phyloP scores from a whole-genome alignment of 2,113 vertebrate genomes.

The Dendrocopos noguchii region DNA sequence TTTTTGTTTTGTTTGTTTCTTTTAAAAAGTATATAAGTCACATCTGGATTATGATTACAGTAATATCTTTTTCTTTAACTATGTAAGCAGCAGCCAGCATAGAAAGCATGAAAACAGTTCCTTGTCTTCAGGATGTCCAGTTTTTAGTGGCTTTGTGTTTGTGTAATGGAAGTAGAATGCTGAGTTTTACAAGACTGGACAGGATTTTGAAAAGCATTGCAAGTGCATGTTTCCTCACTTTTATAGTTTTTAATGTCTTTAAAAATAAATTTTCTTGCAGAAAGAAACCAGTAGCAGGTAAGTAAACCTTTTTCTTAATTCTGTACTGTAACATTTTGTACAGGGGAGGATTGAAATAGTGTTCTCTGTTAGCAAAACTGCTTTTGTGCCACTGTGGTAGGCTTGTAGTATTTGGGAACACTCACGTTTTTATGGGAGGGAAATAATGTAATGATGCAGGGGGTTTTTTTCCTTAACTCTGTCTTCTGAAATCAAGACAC shows the following conservation, averaged over 20 bases:
- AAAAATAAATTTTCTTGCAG: conserved; percentile 38
- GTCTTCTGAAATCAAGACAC: conserved; percentile 62
- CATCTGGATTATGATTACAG: not conserved
- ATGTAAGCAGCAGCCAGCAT: not conserved
- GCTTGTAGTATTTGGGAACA: not conserved
- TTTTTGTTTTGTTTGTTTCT: no score
- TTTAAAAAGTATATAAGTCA: not conserved
- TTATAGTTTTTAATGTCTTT: not conserved
- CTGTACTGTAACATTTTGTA: not conserved
- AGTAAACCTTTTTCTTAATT: conserved; percentile 34
- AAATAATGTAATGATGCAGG: not conserved
- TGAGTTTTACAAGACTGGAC: not conserved
- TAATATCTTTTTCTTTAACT: not conserved
- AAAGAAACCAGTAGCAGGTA: conserved; percentile 54
- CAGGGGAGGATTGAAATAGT: not conserved
- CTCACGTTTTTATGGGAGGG: conserved; percentile 2
- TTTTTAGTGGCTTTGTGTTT: not conserved
- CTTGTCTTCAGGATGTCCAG: not conserved
- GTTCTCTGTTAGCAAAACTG: not conserved
- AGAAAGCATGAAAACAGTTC: not conserved
- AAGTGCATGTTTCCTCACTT: not conserved
- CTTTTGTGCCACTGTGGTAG: not conserved
- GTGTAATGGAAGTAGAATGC: not conserved
- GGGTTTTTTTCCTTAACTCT: not conserved
- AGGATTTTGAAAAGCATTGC: not conserved